phyloP scores from a whole-genome alignment of 2,797 vertebrate genomes.

The Passerculus sandwichensis region DNA sequence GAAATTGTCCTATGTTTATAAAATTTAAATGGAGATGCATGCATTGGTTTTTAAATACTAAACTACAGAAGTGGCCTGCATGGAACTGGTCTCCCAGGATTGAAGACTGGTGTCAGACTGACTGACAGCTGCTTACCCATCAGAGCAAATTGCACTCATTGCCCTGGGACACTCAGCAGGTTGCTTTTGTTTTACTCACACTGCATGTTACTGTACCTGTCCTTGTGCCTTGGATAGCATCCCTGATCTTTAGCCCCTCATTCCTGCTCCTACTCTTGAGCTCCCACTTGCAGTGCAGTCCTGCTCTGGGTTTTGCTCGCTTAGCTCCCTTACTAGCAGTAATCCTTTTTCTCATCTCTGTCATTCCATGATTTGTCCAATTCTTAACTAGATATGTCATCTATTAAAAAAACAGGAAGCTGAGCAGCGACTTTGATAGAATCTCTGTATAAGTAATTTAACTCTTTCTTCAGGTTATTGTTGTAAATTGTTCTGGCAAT shows the following conservation, averaged over 20 bases:
- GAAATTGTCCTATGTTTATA: background rate
- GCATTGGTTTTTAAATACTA: background rate
- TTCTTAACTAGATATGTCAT: background rate
- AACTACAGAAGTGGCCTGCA: background rate
- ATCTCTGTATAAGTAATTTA: background rate
- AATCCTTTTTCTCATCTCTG: background rate
- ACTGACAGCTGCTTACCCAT: background rate
- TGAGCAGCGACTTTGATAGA: background rate
- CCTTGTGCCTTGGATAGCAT: background rate
- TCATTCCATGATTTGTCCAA: background rate
- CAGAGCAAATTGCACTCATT: background rate
- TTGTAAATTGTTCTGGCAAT: background rate
- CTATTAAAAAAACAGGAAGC: background rate
- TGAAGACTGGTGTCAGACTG: background rate
- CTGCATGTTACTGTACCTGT: background rate
- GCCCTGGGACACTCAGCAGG: background rate
- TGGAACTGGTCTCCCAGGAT: accelerated
- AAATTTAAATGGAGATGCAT: background rate
- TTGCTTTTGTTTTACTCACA: background rate
- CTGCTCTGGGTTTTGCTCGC: background rate
- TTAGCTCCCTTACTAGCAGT: background rate
- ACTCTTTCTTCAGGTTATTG: background rate
- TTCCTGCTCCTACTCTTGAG: background rate
- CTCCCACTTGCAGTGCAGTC: background rate
- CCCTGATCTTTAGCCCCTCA: background rate